Base-by-base conservation (phyloP, 2,797 vertebrate species). In the Anas georgica region DNA sequence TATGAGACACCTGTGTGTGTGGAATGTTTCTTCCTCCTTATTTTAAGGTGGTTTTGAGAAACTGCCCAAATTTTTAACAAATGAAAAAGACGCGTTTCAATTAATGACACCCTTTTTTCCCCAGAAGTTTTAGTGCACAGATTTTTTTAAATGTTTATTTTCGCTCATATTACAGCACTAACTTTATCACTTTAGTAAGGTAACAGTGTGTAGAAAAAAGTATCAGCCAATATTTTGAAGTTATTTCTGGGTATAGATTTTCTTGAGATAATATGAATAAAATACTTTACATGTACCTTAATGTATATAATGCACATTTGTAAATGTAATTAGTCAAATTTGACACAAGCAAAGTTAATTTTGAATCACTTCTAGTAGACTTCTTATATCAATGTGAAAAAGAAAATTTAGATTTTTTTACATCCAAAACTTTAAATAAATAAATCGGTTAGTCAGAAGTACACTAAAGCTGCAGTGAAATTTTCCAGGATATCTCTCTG, bases 181-280 rank as follows among this genome's bases (percentile, higher is more conserved):
- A 10, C 52, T 68, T 35, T 85, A n/a, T 63, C 6, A 7, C 28
- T 80, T 62, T 63, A 1, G 1, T 55, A 62, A 39, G 17, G n/a
- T 10, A 68, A 21, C 1, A 2, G 1, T 64, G 6, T 64, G 4
- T 64, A 3, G 22, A 56, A 9, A 1, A 10, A 3, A 35, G 4
- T 28, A 9, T 63, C 75, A 56, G 15, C 6, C 4, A 64, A 35
- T 7, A 7, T 7, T 10, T 66, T 13, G 20, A 75, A 43, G 5
- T 58, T 50, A 16, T 52, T 23, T 75, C 12, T 35, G 69, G n/a
- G 52, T 85, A 1, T 0, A 41, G 39, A 18, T 63, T 89, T 80
- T 3, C 8, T 22, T 83, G 10, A 25, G 13, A 5, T 29, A 45
- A 48, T 35, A 37, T 5, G 66, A 2, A 6, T 33, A 37, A 33